Evolutionary conservation across 1,140 invertebrate genomes (phyloP).

Genomic region (Parasteatoda tepidariorum): DNA sequence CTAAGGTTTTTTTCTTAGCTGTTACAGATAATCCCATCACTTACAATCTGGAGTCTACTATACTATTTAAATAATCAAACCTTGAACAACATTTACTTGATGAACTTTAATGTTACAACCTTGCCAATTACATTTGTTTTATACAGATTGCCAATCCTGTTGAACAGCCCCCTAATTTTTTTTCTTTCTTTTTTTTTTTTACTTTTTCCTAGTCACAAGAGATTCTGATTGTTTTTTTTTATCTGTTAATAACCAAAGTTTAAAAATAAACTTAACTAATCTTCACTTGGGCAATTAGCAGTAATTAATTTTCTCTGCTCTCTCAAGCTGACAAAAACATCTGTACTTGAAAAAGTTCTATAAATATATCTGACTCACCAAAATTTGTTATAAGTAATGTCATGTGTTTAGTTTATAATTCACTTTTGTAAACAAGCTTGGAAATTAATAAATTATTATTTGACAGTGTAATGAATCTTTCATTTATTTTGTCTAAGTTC

Average conservation of each 20-base stretch:
- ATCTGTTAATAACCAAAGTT: not conserved
- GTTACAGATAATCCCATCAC: too few species aligned
- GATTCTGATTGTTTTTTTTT: not conserved
- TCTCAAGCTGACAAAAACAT: slow-evolving; percentile 28
- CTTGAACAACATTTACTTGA: too few species aligned
- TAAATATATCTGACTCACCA: not conserved
- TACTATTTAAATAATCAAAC: too few species aligned
- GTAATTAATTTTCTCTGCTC: slow-evolving; percentile 17
- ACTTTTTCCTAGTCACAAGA: slow-evolving; percentile 35
- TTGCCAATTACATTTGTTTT: too few species aligned
- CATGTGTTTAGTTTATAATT: slow-evolving; percentile 45
- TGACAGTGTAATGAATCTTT: slow-evolving; percentile 19
- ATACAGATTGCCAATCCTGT: too few species aligned
- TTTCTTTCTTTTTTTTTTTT: slow-evolving; percentile 1
- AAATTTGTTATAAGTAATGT: slow-evolving; percentile 41
- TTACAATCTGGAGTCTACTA: too few species aligned
- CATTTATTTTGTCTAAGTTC: too few species aligned
- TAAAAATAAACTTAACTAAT: not conserved
- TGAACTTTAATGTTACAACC: too few species aligned
- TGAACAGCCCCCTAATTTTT: too few species aligned
- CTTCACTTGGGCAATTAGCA: not conserved
- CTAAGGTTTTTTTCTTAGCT: too few species aligned
- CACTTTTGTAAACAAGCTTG: slow-evolving; percentile 33
- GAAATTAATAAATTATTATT: slow-evolving; percentile 33
- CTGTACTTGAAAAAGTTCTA: not conserved